phyloP scores from a whole-genome alignment of 2,797 vertebrate genomes.

The Zalophus californianus region DNA sequence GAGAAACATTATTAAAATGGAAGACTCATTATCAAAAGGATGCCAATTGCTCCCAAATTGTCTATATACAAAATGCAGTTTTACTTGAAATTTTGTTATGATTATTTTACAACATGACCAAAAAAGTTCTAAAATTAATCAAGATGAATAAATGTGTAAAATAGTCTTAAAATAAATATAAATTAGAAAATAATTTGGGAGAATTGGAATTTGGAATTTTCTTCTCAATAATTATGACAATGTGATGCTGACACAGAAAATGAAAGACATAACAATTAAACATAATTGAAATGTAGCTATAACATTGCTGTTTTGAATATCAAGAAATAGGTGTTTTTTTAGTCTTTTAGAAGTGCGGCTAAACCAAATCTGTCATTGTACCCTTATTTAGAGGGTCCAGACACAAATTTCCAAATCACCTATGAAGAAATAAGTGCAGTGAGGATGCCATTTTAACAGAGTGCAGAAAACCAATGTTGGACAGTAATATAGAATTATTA shows the following conservation, averaged over 20 bases:
- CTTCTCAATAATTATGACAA: conserved; percentile 10
- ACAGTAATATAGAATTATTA: neutral
- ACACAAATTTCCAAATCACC: neutral
- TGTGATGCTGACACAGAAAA: neutral
- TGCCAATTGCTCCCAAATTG: neutral
- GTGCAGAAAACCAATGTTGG: neutral
- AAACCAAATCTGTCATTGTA: neutral
- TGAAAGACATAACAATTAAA: neutral
- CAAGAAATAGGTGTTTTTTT: neutral
- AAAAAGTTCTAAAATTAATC: neutral
- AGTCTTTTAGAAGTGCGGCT: neutral
- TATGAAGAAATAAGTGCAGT: neutral
- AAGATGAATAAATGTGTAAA: neutral
- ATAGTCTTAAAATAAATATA: neutral
- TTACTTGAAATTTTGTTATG: neutral
- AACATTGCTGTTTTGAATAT: neutral
- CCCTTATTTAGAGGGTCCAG: neutral
- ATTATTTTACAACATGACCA: neutral
- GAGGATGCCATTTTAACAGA: neutral
- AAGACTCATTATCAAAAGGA: neutral
- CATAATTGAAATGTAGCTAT: neutral
- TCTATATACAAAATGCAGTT: neutral
- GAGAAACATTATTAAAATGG: neutral
- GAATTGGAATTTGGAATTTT: neutral
- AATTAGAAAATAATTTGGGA: neutral